Evolutionary conservation across 1,140 invertebrate species (phyloP).

Genomic region (Pantala flavescens): DNA sequence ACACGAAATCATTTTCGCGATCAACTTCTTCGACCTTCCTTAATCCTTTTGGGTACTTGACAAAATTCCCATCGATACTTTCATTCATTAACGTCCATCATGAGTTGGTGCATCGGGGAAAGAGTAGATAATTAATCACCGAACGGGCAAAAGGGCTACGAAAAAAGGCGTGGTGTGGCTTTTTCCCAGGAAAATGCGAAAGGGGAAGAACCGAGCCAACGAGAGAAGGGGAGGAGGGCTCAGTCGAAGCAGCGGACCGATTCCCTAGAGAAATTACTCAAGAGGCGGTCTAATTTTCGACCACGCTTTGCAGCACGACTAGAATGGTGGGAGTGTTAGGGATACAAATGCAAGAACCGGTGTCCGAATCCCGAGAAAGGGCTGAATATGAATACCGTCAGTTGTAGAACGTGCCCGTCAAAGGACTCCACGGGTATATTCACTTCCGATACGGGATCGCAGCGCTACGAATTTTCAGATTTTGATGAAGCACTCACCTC

Average conservation of each 20-base stretch:
- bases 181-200: not conserved
- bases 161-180: not conserved
- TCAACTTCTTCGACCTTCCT: no score
- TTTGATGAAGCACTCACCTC: not conserved
- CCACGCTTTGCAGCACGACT: not conserved
- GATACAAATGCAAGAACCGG: not conserved
- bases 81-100: no score
- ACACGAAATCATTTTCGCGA: no score
- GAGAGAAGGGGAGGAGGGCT: not conserved
- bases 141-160: not conserved
- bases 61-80: no score
- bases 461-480: no score
- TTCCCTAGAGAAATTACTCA: constrained; percentile 1
- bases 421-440: no score
- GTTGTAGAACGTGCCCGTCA: no score
- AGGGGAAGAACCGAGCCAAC: not conserved
- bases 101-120: not conserved
- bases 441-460: no score
- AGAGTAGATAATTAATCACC: not conserved
- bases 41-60: no score
- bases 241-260: not conserved
- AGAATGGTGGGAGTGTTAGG: not conserved
- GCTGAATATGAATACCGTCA: no score
- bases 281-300: not conserved
- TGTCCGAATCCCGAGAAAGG: no score